Evolutionary conservation across 2,797 vertebrate genomes (phyloP).

Genomic region (Cryptoblepharus egeriae): DNA sequence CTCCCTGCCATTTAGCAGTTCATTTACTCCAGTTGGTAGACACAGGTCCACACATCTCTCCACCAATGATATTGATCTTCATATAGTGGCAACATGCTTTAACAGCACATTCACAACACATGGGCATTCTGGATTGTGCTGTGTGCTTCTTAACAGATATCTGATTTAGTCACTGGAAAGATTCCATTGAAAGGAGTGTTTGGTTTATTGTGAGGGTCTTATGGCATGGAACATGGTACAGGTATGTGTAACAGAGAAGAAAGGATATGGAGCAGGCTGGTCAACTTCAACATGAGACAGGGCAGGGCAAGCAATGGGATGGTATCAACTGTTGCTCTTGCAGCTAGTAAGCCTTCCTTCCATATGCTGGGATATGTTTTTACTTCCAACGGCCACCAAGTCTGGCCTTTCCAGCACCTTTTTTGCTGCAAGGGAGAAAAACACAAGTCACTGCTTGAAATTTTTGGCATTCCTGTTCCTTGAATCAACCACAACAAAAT

Average conservation of each 20-base stretch:
- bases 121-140: no score
- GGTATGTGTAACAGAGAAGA: neutral
- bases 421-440: conserved; percentile 79
- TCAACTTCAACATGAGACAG: neutral
- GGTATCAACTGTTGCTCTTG: neutral
- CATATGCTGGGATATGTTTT: neutral
- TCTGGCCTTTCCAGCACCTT: conserved; percentile 85
- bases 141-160: neutral
- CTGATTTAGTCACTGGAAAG: neutral
- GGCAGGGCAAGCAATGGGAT: neutral
- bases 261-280: neutral
- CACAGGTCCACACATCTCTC: no score
- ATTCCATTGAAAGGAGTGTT: neutral
- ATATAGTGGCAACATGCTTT: no score
- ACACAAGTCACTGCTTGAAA: neutral
- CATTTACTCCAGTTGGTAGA: no score
- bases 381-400: conserved; percentile 90
- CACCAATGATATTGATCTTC: no score
- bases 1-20: no score
- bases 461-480: neutral
- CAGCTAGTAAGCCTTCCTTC: neutral
- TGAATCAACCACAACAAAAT: neutral
- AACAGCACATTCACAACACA: no score
- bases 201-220: conserved; percentile 33
- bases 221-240: neutral